Conservation (phyloP, 1,140 invertebrate genomes). For the Euura lappo region DNA sequence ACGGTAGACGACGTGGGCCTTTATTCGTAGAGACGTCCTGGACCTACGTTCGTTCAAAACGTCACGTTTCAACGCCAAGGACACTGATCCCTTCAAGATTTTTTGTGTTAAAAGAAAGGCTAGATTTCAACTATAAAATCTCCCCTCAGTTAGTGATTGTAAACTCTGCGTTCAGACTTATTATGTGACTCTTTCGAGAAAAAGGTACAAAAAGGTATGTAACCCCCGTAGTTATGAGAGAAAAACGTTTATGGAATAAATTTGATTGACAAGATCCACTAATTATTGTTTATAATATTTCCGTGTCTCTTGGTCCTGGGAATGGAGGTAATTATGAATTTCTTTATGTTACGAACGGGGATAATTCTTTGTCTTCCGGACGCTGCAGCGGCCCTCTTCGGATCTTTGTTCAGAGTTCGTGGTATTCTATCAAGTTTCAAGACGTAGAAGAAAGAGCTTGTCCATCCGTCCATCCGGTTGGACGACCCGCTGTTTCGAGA, state of each 20-base stretch:
- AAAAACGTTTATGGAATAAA: not conserved
- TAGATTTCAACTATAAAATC: not conserved
- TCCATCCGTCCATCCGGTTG: not conserved
- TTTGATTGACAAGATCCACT: not conserved
- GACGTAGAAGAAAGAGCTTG: not conserved
- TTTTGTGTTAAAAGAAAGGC: not conserved
- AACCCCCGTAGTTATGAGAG: not conserved
- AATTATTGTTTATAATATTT: not conserved
- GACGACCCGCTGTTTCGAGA: not conserved
- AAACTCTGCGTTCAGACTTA: not conserved
- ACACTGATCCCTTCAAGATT: not conserved
- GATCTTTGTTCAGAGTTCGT: not conserved
- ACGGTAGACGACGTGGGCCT: not conserved
- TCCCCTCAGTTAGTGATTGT: not conserved
- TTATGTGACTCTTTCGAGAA: not conserved
- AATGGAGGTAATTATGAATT: not conserved
- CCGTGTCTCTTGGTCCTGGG: not conserved
- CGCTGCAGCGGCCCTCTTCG: not conserved
- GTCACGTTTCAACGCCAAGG: conserved; percentile 6
- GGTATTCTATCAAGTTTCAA: not conserved
- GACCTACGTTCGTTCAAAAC: not conserved
- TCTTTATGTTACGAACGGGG: not conserved
- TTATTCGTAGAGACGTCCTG: not conserved
- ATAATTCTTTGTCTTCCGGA: not conserved
- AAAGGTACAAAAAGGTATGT: not conserved